A percentile compares a stretch with the other conserved stretches of the same genome.
phyloP scores from a whole-genome alignment of 2,797 vertebrate species.

The Girardinus metallicus region DNA sequence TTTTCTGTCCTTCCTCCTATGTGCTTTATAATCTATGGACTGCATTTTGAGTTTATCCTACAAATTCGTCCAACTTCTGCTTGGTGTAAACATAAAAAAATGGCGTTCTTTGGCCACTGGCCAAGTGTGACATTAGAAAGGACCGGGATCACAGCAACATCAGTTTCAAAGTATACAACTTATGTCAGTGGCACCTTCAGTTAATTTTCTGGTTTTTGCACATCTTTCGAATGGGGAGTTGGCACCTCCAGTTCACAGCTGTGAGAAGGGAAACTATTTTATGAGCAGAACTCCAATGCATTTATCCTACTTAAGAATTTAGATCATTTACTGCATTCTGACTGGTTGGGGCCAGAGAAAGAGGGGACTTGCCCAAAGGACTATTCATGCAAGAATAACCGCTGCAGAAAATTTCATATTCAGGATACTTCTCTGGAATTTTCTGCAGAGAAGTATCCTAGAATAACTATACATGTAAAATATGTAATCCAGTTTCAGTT shows the following conservation, averaged over 20 bases:
- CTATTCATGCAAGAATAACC: background rate
- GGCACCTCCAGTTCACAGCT: background rate
- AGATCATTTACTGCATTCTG: background rate
- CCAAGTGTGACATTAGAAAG: background rate
- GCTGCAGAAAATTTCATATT: background rate
- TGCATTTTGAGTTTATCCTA: slow-evolving; percentile 9
- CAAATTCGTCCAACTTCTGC: slow-evolving; percentile 4
- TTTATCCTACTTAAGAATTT: background rate
- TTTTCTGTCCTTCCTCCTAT: background rate
- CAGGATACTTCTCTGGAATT: background rate
- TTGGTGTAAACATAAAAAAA: slow-evolving; percentile 21
- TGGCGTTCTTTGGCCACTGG: background rate
- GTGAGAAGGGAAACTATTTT: background rate
- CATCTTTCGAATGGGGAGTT: background rate
- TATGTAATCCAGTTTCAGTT: too few relatives aligned
- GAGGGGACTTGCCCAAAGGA: background rate
- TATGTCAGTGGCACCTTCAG: background rate
- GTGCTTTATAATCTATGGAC: slow-evolving; percentile 6
- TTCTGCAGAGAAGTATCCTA: too few relatives aligned
- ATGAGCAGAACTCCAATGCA: background rate
- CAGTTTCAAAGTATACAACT: background rate
- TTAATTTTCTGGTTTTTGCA: background rate
- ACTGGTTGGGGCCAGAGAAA: background rate
- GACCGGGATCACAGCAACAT: background rate
- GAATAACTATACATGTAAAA: too few relatives aligned